These are phyloP conservation scores for Timandra comae DNA, from an alignment of 2,888 invertebrate genomes.

Conservation along the genomic window DNA sequence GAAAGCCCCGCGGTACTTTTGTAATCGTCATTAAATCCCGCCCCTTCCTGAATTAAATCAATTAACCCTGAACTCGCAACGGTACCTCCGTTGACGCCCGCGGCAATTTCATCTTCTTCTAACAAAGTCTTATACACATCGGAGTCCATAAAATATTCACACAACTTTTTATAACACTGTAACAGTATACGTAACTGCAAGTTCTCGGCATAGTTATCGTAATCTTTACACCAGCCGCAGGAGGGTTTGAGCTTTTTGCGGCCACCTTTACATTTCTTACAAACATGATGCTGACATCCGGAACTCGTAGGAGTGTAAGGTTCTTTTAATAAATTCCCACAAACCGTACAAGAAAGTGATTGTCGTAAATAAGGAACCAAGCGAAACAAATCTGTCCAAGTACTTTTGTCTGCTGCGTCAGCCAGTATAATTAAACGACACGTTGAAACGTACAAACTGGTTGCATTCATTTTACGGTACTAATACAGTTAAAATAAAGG, in stretches of 20 bases:
- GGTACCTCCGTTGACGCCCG: constrained; percentile 68
- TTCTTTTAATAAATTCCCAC: constrained; percentile 87
- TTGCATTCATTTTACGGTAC: constrained; percentile 83
- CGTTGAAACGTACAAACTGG: constrained; percentile 88
- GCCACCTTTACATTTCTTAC: constrained; percentile 88
- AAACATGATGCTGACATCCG: constrained; percentile 93
- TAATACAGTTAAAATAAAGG: constrained; percentile 28
- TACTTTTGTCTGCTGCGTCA: constrained; percentile 81
- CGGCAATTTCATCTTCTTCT: constrained; percentile 71
- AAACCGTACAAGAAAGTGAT: constrained; percentile 92
- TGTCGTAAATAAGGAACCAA: constrained; percentile 90
- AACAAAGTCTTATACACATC: constrained; percentile 80
- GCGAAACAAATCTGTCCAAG: constrained; percentile 88
- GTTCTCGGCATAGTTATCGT: constrained; percentile 88
- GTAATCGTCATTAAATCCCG: constrained; percentile 85
- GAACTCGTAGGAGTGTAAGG: constrained; percentile 87
- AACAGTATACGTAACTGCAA: constrained; percentile 86
- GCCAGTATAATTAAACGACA: constrained; percentile 87
- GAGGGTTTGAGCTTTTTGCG: constrained; percentile 90
- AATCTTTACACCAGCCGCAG: constrained; percentile 91
- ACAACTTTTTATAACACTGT: constrained; percentile 92
- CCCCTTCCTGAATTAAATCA: constrained; percentile 87
- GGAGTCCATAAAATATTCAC: constrained; percentile 87
- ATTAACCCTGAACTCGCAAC: constrained; percentile 78
- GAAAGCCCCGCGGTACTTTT: constrained; percentile 84